A percentile compares a stretch with the other conserved stretches of the same genome.
phyloP scores from a whole-genome alignment of 2,888 invertebrate genomes.

The Apoda limacodes region DNA sequence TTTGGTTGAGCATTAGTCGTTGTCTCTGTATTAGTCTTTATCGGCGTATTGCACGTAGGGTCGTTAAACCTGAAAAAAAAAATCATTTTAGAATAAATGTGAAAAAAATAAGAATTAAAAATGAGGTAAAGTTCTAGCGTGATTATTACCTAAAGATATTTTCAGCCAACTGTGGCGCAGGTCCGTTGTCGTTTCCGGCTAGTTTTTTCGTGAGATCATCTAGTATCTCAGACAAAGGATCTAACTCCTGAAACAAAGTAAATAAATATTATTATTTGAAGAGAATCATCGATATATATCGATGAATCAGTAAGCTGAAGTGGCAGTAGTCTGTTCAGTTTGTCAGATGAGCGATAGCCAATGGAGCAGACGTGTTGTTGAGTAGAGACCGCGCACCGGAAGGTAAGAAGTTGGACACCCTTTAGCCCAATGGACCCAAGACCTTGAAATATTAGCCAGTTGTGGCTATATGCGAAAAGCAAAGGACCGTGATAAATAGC shows the following conservation, averaged over 20 bases:
- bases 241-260: conserved; percentile 63
- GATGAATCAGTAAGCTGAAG: no score
- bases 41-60: conserved; percentile 65
- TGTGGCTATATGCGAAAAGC: no score
- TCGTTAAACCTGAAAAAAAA: conserved; percentile 70
- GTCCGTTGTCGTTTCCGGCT: conserved; percentile 49
- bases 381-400: no score
- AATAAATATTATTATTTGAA: no score
- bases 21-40: conserved; percentile 32
- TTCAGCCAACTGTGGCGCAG: conserved; percentile 54
- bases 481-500: no score
- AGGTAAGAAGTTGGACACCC: no score
- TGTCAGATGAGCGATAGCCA: no score
- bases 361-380: no score
- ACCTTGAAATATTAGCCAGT: no score
- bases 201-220: conserved; percentile 76
- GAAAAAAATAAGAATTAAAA: neutral
- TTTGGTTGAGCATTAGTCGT: conserved; percentile 42
- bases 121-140: neutral
- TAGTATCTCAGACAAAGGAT: conserved; percentile 76
- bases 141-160: conserved; percentile 71
- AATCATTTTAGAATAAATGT: neutral
- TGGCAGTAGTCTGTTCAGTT: no score
- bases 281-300: no score
- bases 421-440: no score